These are phyloP conservation scores for Eupeodes latifasciatus DNA, from an alignment of 2,888 invertebrate genomes.

Conservation along the genomic window DNA sequence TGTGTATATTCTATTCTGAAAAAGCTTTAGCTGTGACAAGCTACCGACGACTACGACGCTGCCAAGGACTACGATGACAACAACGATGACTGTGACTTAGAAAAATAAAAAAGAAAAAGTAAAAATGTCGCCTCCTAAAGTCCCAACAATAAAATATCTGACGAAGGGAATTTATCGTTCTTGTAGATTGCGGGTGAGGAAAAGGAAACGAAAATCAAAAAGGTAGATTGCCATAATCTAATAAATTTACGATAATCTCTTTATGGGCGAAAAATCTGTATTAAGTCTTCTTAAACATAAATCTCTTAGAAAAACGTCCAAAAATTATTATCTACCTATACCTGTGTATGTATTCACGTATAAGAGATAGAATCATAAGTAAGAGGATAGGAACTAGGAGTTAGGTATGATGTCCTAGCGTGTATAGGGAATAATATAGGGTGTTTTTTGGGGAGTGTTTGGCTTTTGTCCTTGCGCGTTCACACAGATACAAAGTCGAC, in stretches of 20 bases:
- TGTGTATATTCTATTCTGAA: conserved; percentile 23
- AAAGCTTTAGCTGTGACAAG: conserved; percentile 40
- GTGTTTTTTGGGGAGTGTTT: neutral
- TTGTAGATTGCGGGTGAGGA: neutral
- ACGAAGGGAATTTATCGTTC: conserved; percentile 26
- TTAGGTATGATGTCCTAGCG: neutral
- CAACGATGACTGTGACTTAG: neutral
- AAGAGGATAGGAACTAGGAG: neutral
- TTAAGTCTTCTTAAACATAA: conserved; percentile 70
- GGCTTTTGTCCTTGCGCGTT: conserved; percentile 41
- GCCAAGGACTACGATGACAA: neutral
- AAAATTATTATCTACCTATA: conserved; percentile 13
- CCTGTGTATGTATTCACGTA: neutral
- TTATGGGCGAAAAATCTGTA: conserved; percentile 72
- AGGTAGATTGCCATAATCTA: conserved; percentile 72
- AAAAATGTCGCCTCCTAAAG: conserved; percentile 2
- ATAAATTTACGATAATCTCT: conserved; percentile 76
- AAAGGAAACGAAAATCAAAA: conserved; percentile 47
- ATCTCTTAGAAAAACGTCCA: conserved; percentile 58
- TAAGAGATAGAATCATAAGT: neutral
- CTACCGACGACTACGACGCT: neutral
- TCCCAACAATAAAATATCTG: conserved; percentile 45
- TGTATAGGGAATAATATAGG: neutral
- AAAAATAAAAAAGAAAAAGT: conserved; percentile 20
- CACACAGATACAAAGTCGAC: conserved; percentile 21